Evolutionary conservation across 1,140 invertebrate genomes (phyloP), one percentile per base, ranked within the genome.

Genomic region (Drosophila albomicans): DNA sequence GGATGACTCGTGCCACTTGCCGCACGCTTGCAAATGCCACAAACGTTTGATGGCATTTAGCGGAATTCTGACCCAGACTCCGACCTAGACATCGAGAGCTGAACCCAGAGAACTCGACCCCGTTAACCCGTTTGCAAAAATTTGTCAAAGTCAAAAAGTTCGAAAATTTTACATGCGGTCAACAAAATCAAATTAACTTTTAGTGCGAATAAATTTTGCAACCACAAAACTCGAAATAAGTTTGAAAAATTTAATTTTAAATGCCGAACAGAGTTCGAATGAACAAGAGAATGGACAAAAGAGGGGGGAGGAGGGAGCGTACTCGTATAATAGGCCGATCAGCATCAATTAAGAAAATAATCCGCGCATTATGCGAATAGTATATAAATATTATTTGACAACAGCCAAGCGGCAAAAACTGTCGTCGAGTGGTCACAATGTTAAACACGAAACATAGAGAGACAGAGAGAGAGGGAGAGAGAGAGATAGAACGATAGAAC

Each of bases 101-200:
- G n/a, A 5, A 13, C 8, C 38, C 38, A n/a, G 11, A n/a, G 11
- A 48, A 48, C 6, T 48, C 20, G 30, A 54, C 51, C 49, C 11
- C 20, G 59, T 63, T 41, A 59, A 46, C 54, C 35, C 52, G 38
- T 61, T 20, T 13, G 38, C 6, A 20, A 71, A 75, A 72, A 72
- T 59, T 76, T 75, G 70, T 79, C 74, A 85, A 85, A 85, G 78
- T 75, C 82, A 62, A 61, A 86, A 75, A 86, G 82, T 85, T 75
- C 28, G 61, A 76, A 67, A 70, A 78, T 81, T 78, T 13, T 59
- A 81, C 70, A 81, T 85, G 81, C 75, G 81, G 81, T 86, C 70
- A 57, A 57, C 73, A 57, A 74, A 85, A 78, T 85, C 62, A 80
- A 85, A 85, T 85, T 85, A 85, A 85, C 82, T 85, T 86, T 81